A percentile compares a stretch with the other conserved stretches of the same genome.
These are phyloP conservation scores for Bovichtus diacanthus DNA, from an alignment of 2,797 vertebrate species.

Conservation along the genomic window DNA sequence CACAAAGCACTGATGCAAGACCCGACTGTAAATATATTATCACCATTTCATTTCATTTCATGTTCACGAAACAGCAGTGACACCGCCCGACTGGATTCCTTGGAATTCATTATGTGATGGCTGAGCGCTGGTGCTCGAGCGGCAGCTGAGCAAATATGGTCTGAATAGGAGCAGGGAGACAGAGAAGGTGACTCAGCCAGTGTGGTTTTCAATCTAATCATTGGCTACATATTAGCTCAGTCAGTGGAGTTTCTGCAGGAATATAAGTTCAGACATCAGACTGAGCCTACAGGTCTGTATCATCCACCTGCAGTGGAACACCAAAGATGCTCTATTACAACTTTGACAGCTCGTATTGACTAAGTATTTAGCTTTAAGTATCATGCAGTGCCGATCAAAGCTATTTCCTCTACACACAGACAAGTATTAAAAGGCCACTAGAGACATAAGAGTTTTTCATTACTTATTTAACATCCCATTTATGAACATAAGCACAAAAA, in stretches of 20 bases:
- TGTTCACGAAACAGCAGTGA: conserved; percentile 3
- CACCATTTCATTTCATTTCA: not conserved
- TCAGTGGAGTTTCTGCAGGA: conserved; percentile 10
- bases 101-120: conserved; percentile 32
- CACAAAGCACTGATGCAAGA: conserved; percentile 15
- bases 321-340: not conserved
- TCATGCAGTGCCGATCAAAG: not conserved
- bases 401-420: not conserved
- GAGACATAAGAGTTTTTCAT: not conserved
- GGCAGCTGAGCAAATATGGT: conserved; percentile 67
- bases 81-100: conserved; percentile 21
- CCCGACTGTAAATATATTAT: conserved; percentile 10
- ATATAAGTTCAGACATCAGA: not conserved
- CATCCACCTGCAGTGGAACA: conserved; percentile 25
- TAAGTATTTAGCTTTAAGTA: not conserved
- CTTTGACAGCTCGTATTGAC: conserved; percentile 33
- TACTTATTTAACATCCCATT: not conserved
- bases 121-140: conserved; percentile 8
- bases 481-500: not conserved
- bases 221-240: conserved; percentile 3
- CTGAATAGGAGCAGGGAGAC: conserved; percentile 41
- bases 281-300: not conserved
- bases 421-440: not conserved
- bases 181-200: conserved; percentile 62
- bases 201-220: conserved; percentile 32